Percentiles rank a stretch among this genome's conserved stretches.
Conservation (phyloP, 2,113 vertebrate genomes). For the Lepisosteus oculatus region DNA sequence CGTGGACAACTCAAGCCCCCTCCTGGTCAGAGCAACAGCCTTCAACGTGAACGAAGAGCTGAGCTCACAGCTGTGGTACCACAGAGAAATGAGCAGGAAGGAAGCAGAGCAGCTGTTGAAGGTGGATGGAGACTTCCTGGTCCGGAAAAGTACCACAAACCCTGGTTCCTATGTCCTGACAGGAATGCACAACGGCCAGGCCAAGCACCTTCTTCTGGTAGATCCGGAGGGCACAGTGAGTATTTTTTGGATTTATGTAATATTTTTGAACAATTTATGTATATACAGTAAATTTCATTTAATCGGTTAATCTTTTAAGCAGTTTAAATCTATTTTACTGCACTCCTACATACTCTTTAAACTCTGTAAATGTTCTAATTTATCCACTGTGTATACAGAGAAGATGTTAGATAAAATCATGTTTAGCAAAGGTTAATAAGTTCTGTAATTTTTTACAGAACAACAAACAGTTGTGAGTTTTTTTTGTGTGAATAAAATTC, state of each 20-base stretch:
- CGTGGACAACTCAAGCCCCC: constrained; percentile 76
- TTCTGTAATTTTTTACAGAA: too few species aligned
- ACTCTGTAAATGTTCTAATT: too few species aligned
- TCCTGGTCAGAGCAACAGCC: constrained; percentile 67
- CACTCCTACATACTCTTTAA: too few species aligned
- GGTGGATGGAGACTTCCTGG: constrained; percentile 90
- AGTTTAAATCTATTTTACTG: too few species aligned
- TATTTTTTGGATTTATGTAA: constrained; percentile 10
- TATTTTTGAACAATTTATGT: background rate
- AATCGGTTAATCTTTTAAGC: too few species aligned
- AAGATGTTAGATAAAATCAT: too few species aligned
- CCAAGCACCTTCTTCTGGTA: constrained; percentile 91
- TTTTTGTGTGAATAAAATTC: too few species aligned
- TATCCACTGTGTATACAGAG: too few species aligned
- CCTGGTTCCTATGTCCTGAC: constrained; percentile 92
- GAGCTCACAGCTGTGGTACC: constrained; percentile 83
- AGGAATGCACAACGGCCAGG: constrained; percentile 88
- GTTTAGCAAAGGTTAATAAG: too few species aligned
- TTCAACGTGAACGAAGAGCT: constrained; percentile 72
- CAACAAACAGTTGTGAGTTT: too few species aligned
- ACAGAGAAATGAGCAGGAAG: constrained; percentile 89
- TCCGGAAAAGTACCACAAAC: constrained; percentile 91
- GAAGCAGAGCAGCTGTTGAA: constrained; percentile 87
- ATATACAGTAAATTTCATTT: too few species aligned
- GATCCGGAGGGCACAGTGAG: constrained; percentile 94